phyloP scores from a whole-genome alignment of 2,113 vertebrate species.

The Mesembrinibis cayennensis region DNA sequence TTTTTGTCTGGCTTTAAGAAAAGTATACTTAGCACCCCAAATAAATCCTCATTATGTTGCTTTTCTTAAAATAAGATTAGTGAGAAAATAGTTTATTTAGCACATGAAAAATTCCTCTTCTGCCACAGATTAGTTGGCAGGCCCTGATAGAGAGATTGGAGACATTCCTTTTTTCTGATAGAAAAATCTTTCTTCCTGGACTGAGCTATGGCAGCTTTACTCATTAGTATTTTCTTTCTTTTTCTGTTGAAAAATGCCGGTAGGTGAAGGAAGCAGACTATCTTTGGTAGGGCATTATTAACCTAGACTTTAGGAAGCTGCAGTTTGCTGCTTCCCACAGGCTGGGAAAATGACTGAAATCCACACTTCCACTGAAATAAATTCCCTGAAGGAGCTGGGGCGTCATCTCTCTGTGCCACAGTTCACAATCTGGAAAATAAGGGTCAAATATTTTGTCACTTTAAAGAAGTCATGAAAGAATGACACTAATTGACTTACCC shows the following conservation, averaged over 20 bases:
- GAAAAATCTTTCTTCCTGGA: background rate
- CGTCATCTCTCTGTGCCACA: background rate
- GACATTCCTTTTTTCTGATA: conserved; percentile 2
- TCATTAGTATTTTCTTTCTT: background rate
- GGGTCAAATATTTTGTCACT: background rate
- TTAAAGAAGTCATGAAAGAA: background rate
- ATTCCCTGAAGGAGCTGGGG: background rate
- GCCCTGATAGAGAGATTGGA: background rate
- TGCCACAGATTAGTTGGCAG: background rate
- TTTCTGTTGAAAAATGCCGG: background rate
- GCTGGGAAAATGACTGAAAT: background rate
- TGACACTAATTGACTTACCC: background rate
- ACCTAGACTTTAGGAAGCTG: background rate
- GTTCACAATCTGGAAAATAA: background rate
- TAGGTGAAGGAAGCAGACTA: background rate
- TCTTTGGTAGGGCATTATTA: background rate
- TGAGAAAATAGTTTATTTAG: conserved; percentile 4
- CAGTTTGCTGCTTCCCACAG: background rate
- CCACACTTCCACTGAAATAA: background rate
- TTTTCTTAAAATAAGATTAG: conserved; percentile 39
- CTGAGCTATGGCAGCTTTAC: background rate
- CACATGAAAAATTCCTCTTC: background rate
- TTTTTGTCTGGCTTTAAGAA: conserved; percentile 18
- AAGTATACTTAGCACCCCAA: background rate
- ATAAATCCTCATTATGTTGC: conserved; percentile 33